Base-by-base conservation (phyloP, 2,113 vertebrate genomes). In the Vanacampus margaritifer region DNA sequence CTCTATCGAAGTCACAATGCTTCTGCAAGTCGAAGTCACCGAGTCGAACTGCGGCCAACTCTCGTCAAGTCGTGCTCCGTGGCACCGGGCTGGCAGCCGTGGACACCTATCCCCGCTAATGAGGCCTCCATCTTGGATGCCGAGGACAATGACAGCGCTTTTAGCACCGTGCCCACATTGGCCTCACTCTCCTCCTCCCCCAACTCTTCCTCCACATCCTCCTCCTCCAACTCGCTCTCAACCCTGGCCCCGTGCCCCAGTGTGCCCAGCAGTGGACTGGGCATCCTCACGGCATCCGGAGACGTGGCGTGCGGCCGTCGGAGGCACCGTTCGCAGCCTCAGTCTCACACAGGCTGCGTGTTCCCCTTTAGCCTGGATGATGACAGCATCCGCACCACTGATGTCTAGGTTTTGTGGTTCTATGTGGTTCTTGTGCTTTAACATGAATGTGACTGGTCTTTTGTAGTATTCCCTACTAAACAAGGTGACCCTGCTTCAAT, bases 11-110 rank as follows among this genome's bases (percentile, higher is more conserved):
- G 73, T 64, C 79, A 83, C 17, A 80, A 83, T 17, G 56, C 80
- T 60, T 79, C 68, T 1, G 64, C 48, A 0, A 45, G 71, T 57
- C 79, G 69, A 6, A 59, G 68, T 62, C 82, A 67, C 0, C 83
- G 73, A 23, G n/a, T 46, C 0, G 88, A 91, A 0, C 61, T 65
- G n/a, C 89, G 90, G 59, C 87, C 88, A 11, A 36, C 59, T 0
- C 82, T 93, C 41, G 28, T 78, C 14, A 93, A 93, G 73, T 92
- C 91, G 23, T 83, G 82, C 78, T 93, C 92, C 1, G 88, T 90
- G 66, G 86, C 86, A 0, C 88, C 91, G 0, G 89, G 91, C 24
- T 93, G 92, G 92, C 92, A 93, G 83, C 92, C 92, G 7, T 93
- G 92, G 92, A 92, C 89, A 4, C 91, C 92, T 0, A 85, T 92